Percentiles rank a stretch among this genome's conserved stretches.
Evolutionary conservation across 2,113 vertebrate species (phyloP).

Genomic region (Poeciliopsis retropinna): DNA sequence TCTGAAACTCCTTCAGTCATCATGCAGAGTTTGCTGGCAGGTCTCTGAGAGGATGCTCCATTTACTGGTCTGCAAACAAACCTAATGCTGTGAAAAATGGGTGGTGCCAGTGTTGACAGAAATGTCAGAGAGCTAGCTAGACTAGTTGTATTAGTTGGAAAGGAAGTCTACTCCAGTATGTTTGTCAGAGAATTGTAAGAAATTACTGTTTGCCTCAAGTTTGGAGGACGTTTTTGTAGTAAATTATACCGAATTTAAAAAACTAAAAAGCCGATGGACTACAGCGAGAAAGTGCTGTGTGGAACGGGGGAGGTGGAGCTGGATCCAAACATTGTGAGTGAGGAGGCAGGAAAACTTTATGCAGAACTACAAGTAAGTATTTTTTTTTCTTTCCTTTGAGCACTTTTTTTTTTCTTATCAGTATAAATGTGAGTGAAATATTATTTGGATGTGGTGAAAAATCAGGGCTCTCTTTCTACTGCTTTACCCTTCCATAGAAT

Average conservation of each 20-base stretch:
- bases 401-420: not conserved
- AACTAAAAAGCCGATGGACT: slow-evolving; percentile 71
- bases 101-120: slow-evolving; percentile 30
- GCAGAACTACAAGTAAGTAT: slow-evolving; percentile 80
- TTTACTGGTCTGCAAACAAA: not conserved
- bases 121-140: slow-evolving; percentile 40
- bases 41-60: slow-evolving; percentile 7
- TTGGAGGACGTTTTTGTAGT: not conserved
- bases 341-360: slow-evolving; percentile 83
- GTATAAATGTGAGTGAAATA: not conserved
- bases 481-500: slow-evolving; percentile 49
- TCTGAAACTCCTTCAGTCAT: slow-evolving; percentile 41
- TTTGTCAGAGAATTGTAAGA: not conserved
- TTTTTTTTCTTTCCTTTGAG: not conserved
- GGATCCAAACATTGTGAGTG: slow-evolving; percentile 83
- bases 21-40: slow-evolving; percentile 10
- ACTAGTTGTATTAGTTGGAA: slow-evolving; percentile 34
- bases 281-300: slow-evolving; percentile 72
- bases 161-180: slow-evolving; percentile 14
- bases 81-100: slow-evolving; percentile 26
- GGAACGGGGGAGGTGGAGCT: slow-evolving; percentile 74
- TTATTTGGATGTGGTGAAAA: not conserved
- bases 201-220: not conserved
- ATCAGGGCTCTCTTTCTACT: not conserved
- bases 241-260: slow-evolving; percentile 5